Evolutionary conservation across 2,113 vertebrate species (phyloP), one percentile per base, ranked within the genome.

Genomic region (Chlamydotis undulata): DNA sequence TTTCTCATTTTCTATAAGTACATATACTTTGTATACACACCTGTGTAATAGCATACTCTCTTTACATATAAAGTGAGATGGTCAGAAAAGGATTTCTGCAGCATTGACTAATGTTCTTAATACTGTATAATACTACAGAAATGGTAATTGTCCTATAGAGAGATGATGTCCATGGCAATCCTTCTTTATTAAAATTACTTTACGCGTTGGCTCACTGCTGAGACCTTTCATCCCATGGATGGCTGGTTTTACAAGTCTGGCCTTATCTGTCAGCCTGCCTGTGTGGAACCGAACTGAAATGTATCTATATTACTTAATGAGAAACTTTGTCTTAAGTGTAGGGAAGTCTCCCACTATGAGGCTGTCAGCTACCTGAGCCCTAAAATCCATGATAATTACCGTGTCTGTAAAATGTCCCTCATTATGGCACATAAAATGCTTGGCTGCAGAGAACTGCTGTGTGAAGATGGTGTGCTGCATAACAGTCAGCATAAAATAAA

Each of bases 311-410:
- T 97, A 95, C 96, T 95, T 98, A 97, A 96, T 95, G 94, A 98
- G 95, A 95, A 98, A 95, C 94, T 97, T 98, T 95, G 96, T 97
- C 91, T 97, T 96, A 94, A 97, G 71, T 80, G 60, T 95, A 95
- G 77, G 85, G 78, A 98, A 93, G 87, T 93, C 76, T 98, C 95
- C 96, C 79, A 95, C 94, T 97, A 96, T 87, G 95, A 96, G 91
- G 70, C 85, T 97, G 96, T 96, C 97, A 97, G 92, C 96, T 98
- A 97, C 96, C 94, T 97, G 94, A 98, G 93, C 87, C 94, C 97
- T 96, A 96, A 97, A 98, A 98, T 97, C 94, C 96, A 59, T 96
- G 76, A 93, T 97, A 98, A 98, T 98, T 98, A 97, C 83, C 0
- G 2, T 96, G 95, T 97, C 89, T 97, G 68, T 96, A 97, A 98